Conservation (phyloP, 2,113 vertebrate genomes). For the Peromyscus californicus region DNA sequence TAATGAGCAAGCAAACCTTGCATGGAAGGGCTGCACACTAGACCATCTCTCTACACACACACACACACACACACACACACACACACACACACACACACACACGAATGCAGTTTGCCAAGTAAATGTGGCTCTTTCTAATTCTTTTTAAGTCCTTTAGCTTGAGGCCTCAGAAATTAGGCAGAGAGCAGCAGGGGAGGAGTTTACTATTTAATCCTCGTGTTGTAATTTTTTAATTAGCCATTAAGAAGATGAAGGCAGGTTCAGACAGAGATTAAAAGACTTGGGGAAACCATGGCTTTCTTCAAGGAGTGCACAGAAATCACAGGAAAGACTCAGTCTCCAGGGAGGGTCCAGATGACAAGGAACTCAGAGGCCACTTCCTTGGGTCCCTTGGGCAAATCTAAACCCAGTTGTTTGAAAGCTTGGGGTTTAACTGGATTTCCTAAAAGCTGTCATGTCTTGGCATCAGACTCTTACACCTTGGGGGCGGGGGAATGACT, state of each 20-base stretch:
- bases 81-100: background rate
- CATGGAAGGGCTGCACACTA: background rate
- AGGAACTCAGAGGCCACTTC: conserved; percentile 44
- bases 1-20: background rate
- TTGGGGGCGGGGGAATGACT: background rate
- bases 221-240: conserved; percentile 84
- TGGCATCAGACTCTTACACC: conserved; percentile 46
- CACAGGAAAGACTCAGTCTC: conserved; percentile 66
- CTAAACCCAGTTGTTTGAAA: conserved; percentile 71
- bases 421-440: conserved; percentile 73
- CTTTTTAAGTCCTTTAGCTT: conserved; percentile 68
- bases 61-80: background rate
- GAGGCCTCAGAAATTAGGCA: conserved; percentile 75
- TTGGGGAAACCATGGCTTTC: conserved; percentile 75
- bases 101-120: conserved; percentile 35
- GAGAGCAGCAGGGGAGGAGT: conserved; percentile 71
- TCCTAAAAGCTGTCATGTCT: conserved; percentile 76
- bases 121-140: conserved; percentile 57
- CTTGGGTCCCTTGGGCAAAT: conserved; percentile 69
- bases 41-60: background rate
- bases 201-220: conserved; percentile 77
- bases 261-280: conserved; percentile 77
- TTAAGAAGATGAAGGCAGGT: conserved; percentile 80
- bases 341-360: conserved; percentile 30
- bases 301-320: conserved; percentile 60